These are phyloP conservation scores for Nothura maculosa DNA, from an alignment of 2,797 vertebrate species.

Conservation along the genomic window DNA sequence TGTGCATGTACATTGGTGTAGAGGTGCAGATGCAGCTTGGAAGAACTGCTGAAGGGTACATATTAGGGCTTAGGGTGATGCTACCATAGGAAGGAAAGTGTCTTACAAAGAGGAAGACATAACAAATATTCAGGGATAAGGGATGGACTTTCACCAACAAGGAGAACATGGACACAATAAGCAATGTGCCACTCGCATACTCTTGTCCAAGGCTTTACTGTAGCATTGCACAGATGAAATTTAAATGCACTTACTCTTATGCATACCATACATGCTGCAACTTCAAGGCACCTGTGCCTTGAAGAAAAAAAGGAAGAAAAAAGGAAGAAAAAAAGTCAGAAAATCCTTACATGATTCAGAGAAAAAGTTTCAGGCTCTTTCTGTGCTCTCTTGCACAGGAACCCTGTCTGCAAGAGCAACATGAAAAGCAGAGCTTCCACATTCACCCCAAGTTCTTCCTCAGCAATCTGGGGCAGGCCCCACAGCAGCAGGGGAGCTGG, in stretches of 20 bases:
- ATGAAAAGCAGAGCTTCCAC: background rate
- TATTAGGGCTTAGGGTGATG: background rate
- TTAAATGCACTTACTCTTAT: background rate
- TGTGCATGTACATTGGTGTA: accelerated
- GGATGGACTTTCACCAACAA: background rate
- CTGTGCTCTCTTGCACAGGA: accelerated
- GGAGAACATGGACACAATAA: background rate
- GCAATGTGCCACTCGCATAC: accelerated
- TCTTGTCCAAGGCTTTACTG: background rate
- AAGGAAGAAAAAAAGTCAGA: background rate
- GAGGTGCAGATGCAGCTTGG: background rate
- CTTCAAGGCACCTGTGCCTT: background rate
- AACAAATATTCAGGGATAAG: background rate
- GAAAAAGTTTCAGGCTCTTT: background rate
- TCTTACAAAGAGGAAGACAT: background rate
- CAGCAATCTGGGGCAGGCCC: background rate
- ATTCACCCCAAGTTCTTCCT: accelerated
- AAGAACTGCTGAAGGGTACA: background rate
- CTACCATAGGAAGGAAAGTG: background rate
- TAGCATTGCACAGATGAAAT: background rate
- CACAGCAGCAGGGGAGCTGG: background rate
- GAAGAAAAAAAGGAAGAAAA: too few species aligned
- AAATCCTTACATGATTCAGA: background rate
- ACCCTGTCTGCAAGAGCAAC: accelerated
- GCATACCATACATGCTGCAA: background rate